Conservation (phyloP, 2,888 invertebrate species). For the Scrobipalpa atriplicella region DNA sequence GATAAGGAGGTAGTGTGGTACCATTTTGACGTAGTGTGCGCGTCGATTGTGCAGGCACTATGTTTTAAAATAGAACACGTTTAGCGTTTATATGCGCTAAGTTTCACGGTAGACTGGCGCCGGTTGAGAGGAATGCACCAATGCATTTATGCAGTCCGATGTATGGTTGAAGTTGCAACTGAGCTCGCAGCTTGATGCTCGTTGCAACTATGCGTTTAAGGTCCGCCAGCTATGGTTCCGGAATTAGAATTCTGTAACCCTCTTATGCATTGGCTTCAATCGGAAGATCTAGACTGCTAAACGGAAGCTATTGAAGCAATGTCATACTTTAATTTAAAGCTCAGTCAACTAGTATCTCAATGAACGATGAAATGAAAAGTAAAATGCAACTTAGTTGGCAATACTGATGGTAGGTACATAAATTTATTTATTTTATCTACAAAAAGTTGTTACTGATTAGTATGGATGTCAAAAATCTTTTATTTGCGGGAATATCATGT, state of each 20-base stretch:
- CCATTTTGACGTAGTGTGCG: conserved; percentile 78
- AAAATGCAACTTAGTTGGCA: neutral
- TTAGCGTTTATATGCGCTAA: conserved; percentile 78
- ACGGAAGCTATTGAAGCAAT: neutral
- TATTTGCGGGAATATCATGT: too few species aligned
- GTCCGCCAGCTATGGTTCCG: conserved; percentile 13
- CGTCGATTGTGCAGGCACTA: conserved; percentile 71
- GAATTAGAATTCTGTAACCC: conserved; percentile 17
- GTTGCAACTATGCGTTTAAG: neutral
- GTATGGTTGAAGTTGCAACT: conserved; percentile 19
- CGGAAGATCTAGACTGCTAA: neutral
- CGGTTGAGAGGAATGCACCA: conserved; percentile 74
- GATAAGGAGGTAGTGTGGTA: conserved; percentile 82
- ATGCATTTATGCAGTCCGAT: conserved; percentile 66
- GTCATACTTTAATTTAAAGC: neutral
- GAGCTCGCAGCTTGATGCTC: conserved; percentile 15
- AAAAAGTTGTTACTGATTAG: too few species aligned
- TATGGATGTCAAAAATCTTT: too few species aligned
- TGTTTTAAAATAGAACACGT: conserved; percentile 70
- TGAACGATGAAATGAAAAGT: neutral
- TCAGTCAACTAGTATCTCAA: neutral
- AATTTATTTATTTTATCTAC: too few species aligned
- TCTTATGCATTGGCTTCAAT: conserved; percentile 18
- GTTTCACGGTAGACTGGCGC: conserved; percentile 76
- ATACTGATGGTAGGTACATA: too few species aligned